phyloP scores from a whole-genome alignment of 1,140 invertebrate genomes.

The Eriocheir sinensis region DNA sequence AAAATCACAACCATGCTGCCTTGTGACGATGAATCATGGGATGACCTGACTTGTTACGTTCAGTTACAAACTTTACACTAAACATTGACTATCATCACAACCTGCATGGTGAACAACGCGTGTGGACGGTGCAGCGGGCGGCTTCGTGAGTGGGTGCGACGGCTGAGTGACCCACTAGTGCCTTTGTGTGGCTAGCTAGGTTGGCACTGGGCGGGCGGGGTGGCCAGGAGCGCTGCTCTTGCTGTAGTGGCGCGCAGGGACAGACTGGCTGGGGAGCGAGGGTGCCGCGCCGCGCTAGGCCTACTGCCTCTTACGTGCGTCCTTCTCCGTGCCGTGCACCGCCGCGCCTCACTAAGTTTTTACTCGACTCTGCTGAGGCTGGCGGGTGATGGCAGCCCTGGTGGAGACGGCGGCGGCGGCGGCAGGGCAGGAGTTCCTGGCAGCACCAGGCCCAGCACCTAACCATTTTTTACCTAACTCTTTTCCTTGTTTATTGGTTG shows the following conservation, averaged over 20 bases:
- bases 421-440: slow-evolving; percentile 41
- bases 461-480: slow-evolving; percentile 72
- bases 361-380: slow-evolving; percentile 56
- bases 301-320: slow-evolving; percentile 59
- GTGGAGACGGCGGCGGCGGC: slow-evolving; percentile 23
- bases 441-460: slow-evolving; percentile 62
- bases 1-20: slow-evolving; percentile 58
- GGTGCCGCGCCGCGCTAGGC: slow-evolving; percentile 74
- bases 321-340: slow-evolving; percentile 45
- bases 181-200: slow-evolving; percentile 62
- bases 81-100: slow-evolving; percentile 57
- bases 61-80: slow-evolving; percentile 39
- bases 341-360: slow-evolving; percentile 68
- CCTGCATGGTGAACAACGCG: neutral
- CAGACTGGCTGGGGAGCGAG: slow-evolving; percentile 63
- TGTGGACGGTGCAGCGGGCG: slow-evolving; percentile 26
- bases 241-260: slow-evolving; percentile 72
- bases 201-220: slow-evolving; percentile 65
- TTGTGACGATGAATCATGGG: neutral
- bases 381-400: slow-evolving; percentile 36
- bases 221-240: slow-evolving; percentile 53
- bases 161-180: slow-evolving; percentile 57
- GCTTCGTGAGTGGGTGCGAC: neutral
- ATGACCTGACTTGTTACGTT: slow-evolving; percentile 20
- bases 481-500: slow-evolving; percentile 73